Evolutionary conservation across 2,888 invertebrate genomes (phyloP).

Genomic region (Adineta ricciae): DNA sequence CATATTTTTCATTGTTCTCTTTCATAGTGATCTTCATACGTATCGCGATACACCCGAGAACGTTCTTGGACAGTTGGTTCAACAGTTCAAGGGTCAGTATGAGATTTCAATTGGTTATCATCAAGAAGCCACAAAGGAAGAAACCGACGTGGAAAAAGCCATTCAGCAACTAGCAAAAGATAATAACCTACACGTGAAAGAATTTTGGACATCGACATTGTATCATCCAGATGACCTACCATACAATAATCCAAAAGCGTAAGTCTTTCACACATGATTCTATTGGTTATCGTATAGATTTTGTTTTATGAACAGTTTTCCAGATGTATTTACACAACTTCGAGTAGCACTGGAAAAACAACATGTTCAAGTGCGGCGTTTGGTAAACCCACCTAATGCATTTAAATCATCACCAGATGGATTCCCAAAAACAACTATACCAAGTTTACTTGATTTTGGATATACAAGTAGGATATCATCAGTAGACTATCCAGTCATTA

Average conservation of each 20-base stretch:
- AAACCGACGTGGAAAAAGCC: slow-evolving; percentile 39
- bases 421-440: slow-evolving; percentile 30
- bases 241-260: slow-evolving; percentile 38
- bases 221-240: slow-evolving; percentile 42
- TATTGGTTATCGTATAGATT: not conserved
- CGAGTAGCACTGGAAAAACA: slow-evolving; percentile 40
- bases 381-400: slow-evolving; percentile 38
- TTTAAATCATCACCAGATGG: slow-evolving; percentile 41
- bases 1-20: not conserved
- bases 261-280: slow-evolving; percentile 26
- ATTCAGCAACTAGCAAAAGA: slow-evolving; percentile 27
- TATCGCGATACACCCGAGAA: slow-evolving; percentile 37
- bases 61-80: slow-evolving; percentile 39
- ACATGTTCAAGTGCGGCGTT: slow-evolving; percentile 36
- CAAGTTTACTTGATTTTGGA: not conserved
- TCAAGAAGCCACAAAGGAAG: slow-evolving; percentile 41
- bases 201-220: slow-evolving; percentile 40
- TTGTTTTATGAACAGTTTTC: slow-evolving; percentile 35
- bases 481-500: not conserved
- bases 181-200: not conserved
- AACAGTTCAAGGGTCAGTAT: slow-evolving; percentile 37
- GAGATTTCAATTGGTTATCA: slow-evolving; percentile 38
- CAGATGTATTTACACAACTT: slow-evolving; percentile 44
- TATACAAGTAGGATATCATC: not conserved
- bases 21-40: slow-evolving; percentile 38